Base-by-base conservation (phyloP, 30 jellyfish, hydroid and myxozoan genomes). In the Aurelia sp. region DNA sequence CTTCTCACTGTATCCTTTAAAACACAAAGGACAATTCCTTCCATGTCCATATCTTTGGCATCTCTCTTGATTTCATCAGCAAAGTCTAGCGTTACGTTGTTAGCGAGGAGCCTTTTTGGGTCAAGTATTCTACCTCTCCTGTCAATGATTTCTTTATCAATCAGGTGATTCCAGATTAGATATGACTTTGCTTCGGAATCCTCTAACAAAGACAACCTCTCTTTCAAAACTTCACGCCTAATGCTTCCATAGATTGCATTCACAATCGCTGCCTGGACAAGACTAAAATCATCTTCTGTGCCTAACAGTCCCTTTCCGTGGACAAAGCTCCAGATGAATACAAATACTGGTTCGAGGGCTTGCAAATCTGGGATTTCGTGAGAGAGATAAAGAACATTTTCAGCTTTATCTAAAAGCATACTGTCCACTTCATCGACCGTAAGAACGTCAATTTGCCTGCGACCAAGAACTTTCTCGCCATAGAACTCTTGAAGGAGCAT, bases 341-440 rank as follows among this genome's bases (percentile, higher is more conserved):
- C 83, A 52, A 66, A 81, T 4, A 81, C 35, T 0, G 63, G 48
- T 57, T 67, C 84, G 35, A 81, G 63, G 17, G 61, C 19, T 5
- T 81, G 63, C 35, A 81, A 50, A 38, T 58, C 91, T 17, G 83
- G 74, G 31, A 81, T 81, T 12, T 50, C 66, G 66, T 67, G 91
- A 19, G 91, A 81, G 30, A 81, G 74, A 31, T 81, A 81, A 27
- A 81, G 41, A 12, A 67, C 75, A 30, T 53, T 81, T 35, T 64
- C 76, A 6, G 84, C 91, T 30, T 81, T 81, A 67, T 81, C 91
- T 7, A 81, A 33, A 21, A 81, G 74, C 91, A 81, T 81, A 52
- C 75, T 81, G 72, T 81, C 91, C 9, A 50, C 91, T 24, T 81
- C 91, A 67, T 81, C 91, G 30, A 81, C 84, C 16, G 51, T 22